Percentiles rank a stretch among this genome's conserved stretches.
Evolutionary conservation across 1,140 invertebrate genomes (phyloP).

Genomic region (Penaeus vannamei): DNA sequence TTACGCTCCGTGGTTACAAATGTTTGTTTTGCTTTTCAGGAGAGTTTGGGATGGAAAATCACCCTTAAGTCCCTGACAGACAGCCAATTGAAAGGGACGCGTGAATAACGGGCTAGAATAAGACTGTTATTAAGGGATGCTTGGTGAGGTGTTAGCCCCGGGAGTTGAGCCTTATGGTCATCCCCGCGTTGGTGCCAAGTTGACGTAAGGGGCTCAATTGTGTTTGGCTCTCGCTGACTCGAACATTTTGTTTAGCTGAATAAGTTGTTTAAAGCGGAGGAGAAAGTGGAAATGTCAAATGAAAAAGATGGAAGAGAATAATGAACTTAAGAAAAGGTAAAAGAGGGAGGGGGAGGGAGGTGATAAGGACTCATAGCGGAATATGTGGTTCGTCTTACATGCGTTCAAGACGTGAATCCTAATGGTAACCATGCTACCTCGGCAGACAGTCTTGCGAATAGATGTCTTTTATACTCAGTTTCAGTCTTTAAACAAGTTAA

Average conservation of each 20-base stretch:
- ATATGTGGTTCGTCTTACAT: not conserved
- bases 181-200: not conserved
- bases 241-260: conserved; percentile 53
- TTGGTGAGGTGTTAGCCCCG: not conserved
- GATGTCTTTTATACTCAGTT: no score
- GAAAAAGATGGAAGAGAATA: not conserved
- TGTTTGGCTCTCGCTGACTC: conserved; percentile 39
- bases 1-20: conserved; percentile 43
- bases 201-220: conserved; percentile 45
- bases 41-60: conserved; percentile 52
- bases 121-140: not conserved
- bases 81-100: conserved; percentile 53
- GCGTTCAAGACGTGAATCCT: no score
- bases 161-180: conserved; percentile 13
- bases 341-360: not conserved
- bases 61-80: conserved; percentile 54
- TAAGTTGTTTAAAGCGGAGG: conserved; percentile 40
- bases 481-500: no score
- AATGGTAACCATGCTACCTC: no score
- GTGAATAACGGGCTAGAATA: conserved; percentile 32
- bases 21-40: conserved; percentile 57
- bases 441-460: no score
- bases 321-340: not conserved
- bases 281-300: conserved; percentile 2
- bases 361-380: not conserved